These are phyloP conservation scores for Istiophorus platypterus DNA, from an alignment of 2,113 vertebrate genomes.

Conservation along the genomic window DNA sequence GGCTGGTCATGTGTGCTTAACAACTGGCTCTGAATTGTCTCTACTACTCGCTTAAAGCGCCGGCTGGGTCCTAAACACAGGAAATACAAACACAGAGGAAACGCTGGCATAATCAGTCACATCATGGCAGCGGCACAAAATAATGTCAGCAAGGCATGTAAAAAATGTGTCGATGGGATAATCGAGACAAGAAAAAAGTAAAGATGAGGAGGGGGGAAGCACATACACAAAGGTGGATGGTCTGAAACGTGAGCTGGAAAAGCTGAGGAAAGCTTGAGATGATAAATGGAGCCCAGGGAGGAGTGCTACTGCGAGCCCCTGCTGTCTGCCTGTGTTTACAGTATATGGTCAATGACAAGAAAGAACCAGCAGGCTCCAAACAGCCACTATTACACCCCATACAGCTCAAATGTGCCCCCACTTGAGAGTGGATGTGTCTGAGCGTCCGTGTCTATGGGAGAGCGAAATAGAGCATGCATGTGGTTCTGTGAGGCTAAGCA, in stretches of 20 bases:
- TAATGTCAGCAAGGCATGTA: not conserved
- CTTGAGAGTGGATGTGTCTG: not conserved
- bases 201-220: not conserved
- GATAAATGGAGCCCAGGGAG: constrained; percentile 18
- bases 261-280: constrained; percentile 30
- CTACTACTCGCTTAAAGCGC: constrained; percentile 98
- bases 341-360: constrained; percentile 52
- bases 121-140: not conserved
- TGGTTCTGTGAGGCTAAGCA: constrained; percentile 52
- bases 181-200: not conserved
- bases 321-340: constrained; percentile 37
- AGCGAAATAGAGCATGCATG: constrained; percentile 38
- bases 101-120: not conserved
- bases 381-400: constrained; percentile 27
- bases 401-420: constrained; percentile 10
- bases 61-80: constrained; percentile 92
- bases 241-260: constrained; percentile 10
- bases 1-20: constrained; percentile 98
- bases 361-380: constrained; percentile 46
- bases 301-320: constrained; percentile 23
- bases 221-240: not conserved
- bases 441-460: not conserved
- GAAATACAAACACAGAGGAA: constrained; percentile 9
- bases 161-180: not conserved
- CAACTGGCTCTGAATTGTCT: constrained; percentile 99